These are phyloP conservation scores for Ctena decussata DNA, from an alignment of 2,888 invertebrate species.

Conservation along the genomic window DNA sequence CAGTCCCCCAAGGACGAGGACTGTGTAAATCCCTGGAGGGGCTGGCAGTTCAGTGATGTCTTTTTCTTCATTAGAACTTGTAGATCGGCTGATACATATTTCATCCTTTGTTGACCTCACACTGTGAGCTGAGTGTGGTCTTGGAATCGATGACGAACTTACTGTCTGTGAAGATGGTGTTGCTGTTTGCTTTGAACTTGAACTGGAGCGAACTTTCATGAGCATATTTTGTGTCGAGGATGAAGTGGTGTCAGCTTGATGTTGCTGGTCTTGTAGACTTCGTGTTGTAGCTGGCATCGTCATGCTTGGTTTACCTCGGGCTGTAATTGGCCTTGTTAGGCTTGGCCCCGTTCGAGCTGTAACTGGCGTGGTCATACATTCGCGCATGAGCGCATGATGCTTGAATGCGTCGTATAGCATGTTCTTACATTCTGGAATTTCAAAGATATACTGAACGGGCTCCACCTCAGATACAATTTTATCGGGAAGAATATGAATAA, in stretches of 20 bases:
- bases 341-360: no score
- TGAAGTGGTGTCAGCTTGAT: no score
- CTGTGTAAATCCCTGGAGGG: slow-evolving; percentile 32
- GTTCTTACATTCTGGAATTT: slow-evolving; percentile 69
- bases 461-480: slow-evolving; percentile 76
- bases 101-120: not conserved
- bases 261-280: not conserved
- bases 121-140: slow-evolving; percentile 1
- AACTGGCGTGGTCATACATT: not conserved
- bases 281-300: not conserved
- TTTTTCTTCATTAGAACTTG: not conserved
- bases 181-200: not conserved
- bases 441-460: slow-evolving; percentile 66
- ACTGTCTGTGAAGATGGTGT: no score
- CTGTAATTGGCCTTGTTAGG: not conserved
- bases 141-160: not conserved
- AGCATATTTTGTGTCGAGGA: not conserved
- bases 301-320: not conserved
- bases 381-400: slow-evolving; percentile 67
- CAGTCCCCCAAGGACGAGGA: slow-evolving; percentile 75
- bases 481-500: slow-evolving; percentile 73
- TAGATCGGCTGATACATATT: not conserved
- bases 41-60: not conserved
- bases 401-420: slow-evolving; percentile 74
- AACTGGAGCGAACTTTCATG: not conserved